phyloP scores from a whole-genome alignment of 2,113 vertebrate genomes.

The Myiozetetes cayanensis region DNA sequence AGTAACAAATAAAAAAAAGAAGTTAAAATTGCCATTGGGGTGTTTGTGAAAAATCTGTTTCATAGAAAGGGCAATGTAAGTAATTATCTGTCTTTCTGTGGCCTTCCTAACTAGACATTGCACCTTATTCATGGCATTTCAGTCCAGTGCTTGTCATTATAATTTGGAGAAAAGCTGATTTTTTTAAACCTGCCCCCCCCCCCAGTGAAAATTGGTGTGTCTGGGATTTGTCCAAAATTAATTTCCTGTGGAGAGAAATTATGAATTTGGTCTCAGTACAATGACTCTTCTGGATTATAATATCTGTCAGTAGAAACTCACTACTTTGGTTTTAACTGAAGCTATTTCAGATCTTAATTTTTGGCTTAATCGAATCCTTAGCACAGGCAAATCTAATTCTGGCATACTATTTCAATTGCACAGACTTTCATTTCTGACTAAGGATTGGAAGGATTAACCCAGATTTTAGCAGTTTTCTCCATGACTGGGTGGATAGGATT shows the following conservation, averaged over 20 bases:
- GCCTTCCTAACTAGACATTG: neutral
- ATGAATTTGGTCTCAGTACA: neutral
- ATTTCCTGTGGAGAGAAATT: conserved; percentile 1
- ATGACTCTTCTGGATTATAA: neutral
- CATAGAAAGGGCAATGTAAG: neutral
- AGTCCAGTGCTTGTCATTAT: neutral
- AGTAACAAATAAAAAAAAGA: neutral
- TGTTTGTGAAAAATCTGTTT: neutral
- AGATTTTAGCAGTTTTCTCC: conserved; percentile 22
- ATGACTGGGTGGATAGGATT: conserved; percentile 19
- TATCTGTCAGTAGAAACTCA: neutral
- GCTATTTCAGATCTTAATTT: conserved; percentile 51
- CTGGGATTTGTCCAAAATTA: conserved; percentile 15
- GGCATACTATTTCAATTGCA: conserved; percentile 34
- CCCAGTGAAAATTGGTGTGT: neutral
- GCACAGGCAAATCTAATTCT: conserved; percentile 37
- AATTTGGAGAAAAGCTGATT: neutral
- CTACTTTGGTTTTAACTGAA: conserved; percentile 21
- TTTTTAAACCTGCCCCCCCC: no score
- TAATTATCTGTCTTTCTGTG: neutral
- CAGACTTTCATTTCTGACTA: conserved; percentile 34
- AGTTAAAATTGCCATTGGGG: neutral
- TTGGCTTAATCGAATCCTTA: conserved; percentile 25
- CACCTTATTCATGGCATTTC: neutral
- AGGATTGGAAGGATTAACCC: conserved; percentile 52